Evolutionary conservation across 2,113 vertebrate genomes (phyloP).

Genomic region (Gila orcuttii): DNA sequence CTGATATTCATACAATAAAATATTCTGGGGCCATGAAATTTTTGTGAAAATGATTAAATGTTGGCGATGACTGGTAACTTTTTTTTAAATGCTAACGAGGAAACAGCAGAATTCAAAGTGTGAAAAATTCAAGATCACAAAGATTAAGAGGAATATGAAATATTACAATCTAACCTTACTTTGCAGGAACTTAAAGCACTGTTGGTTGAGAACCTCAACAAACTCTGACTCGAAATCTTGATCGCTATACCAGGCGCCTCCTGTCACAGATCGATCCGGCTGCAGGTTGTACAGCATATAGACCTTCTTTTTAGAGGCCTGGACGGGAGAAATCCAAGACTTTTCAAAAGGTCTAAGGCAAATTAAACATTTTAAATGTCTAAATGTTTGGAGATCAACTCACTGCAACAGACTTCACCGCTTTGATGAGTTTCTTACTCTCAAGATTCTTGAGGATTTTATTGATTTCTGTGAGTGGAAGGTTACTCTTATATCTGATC

Average conservation of each 20-base stretch:
- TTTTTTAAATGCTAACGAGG: too few species aligned
- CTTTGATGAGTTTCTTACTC: conserved; percentile 99
- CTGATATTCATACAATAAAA: too few species aligned
- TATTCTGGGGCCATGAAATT: too few species aligned
- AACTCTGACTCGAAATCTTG: conserved; percentile 99
- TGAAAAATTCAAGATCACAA: not conserved
- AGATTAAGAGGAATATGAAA: not conserved
- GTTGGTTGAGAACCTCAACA: conserved; percentile 97
- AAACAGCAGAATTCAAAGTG: not conserved
- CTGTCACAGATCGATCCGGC: conserved; percentile 94
- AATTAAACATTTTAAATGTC: not conserved
- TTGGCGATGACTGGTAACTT: too few species aligned
- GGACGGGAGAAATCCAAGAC: not conserved
- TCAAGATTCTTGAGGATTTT: conserved; percentile 99
- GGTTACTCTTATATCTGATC: conserved; percentile 96
- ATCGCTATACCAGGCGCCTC: conserved; percentile 98
- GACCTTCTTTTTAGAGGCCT: conserved; percentile 99
- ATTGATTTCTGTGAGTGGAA: conserved; percentile 97
- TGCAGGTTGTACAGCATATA: conserved; percentile 98
- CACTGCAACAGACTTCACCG: conserved; percentile 98
- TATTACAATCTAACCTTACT: conserved; percentile 82
- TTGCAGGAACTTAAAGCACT: conserved; percentile 97
- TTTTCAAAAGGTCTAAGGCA: not conserved
- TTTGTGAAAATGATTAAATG: too few species aligned
- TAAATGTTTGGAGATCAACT: conserved; percentile 66